These are phyloP conservation scores for Hemicentrotus pulcherrimus DNA, from an alignment of 35 echinoderm and acorn worm species.

Conservation along the genomic window DNA sequence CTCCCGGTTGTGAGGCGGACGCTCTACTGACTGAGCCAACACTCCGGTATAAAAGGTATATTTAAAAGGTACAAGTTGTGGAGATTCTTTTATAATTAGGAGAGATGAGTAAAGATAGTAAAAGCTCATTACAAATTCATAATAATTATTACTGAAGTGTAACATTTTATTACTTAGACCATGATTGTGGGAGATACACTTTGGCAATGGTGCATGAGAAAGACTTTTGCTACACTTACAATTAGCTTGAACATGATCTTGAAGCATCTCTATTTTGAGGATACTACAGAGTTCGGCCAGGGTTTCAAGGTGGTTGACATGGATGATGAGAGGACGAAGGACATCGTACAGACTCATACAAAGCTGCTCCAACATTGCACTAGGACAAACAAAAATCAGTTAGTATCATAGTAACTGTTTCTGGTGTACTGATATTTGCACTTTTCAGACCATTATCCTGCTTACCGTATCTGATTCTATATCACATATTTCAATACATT, in stretches of 20 bases:
- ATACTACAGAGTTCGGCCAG: constrained; percentile 94
- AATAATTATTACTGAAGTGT: neutral
- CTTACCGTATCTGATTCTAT: too few relatives aligned
- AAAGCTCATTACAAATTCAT: neutral
- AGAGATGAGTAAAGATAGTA: neutral
- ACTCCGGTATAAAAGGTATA: too few relatives aligned
- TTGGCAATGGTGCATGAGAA: too few relatives aligned
- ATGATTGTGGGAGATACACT: too few relatives aligned
- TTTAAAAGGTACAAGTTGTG: too few relatives aligned
- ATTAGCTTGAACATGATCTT: constrained; percentile 91
- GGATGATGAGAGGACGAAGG: constrained; percentile 91
- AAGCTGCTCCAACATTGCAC: constrained; percentile 81
- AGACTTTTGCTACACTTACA: too few relatives aligned
- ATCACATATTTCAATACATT: too few relatives aligned
- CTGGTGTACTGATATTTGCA: neutral
- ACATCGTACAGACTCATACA: constrained; percentile 96
- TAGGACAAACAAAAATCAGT: constrained; percentile 4
- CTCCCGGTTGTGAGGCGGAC: too few relatives aligned
- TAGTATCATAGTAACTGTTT: too few relatives aligned
- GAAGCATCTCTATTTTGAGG: constrained; percentile 95
- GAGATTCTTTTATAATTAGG: neutral
- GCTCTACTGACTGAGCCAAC: too few relatives aligned
- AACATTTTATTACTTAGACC: too few relatives aligned
- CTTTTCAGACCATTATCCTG: neutral
- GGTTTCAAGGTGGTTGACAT: constrained; percentile 97